Conservation (phyloP, 2,797 vertebrate genomes). For the Fratercula arctica region DNA sequence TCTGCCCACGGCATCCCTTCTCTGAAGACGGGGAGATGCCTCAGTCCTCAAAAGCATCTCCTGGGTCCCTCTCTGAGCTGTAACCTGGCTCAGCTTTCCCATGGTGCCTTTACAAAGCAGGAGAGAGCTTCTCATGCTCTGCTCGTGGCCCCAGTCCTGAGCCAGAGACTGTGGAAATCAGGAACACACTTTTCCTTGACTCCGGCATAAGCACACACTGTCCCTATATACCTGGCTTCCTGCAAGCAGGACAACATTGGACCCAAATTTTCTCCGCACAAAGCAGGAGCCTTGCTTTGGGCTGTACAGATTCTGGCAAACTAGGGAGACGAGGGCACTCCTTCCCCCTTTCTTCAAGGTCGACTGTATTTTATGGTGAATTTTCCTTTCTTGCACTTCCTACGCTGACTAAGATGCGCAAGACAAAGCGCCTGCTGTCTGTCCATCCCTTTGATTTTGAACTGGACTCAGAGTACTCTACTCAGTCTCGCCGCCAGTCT, state of each 20-base stretch:
- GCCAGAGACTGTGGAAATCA: not conserved
- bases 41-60: not conserved
- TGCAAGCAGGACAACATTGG: fast-evolving
- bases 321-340: not conserved
- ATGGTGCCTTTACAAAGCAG: not conserved
- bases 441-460: slow-evolving; percentile 87
- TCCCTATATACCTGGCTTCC: not conserved
- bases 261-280: not conserved
- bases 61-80: not conserved
- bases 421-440: slow-evolving; percentile 87
- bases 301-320: not conserved
- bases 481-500: slow-evolving; percentile 67
- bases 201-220: fast-evolving
- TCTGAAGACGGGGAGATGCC: not conserved
- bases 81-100: not conserved
- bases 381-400: not conserved
- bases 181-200: not conserved
- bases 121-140: not conserved
- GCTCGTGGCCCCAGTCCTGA: not conserved
- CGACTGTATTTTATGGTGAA: not conserved
- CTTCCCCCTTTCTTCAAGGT: not conserved
- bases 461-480: slow-evolving; percentile 77
- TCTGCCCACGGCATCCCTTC: not conserved
- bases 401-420: slow-evolving; percentile 74
- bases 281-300: not conserved